Base-by-base conservation (phyloP, 2,888 invertebrate genomes). In the Leptarthrus brevirostris region DNA sequence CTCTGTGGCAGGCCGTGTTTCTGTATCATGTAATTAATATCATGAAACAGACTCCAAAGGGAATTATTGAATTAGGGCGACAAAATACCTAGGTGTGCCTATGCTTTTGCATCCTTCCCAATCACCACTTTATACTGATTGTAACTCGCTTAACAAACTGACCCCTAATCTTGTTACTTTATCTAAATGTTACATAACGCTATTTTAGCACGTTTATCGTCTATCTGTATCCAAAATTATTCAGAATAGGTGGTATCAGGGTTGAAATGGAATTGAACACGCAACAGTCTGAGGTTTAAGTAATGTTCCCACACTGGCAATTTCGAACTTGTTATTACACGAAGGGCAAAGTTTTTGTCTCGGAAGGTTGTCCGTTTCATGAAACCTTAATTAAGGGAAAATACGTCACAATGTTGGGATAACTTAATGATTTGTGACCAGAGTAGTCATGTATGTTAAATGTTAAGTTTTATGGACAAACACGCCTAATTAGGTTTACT, bases 121-220 rank as follows among this genome's bases (percentile, higher is more conserved):
- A 10, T 18, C 24, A 10, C 58, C 18, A 16, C 58, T 20, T 20
- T 20, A 18, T 53, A 3, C 5, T 58, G 56, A 56, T 30, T 58
- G 58, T 20, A 12, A 20, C 58, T 36, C 16, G 12, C 20, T 58
- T 18, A 16, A 3, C 18, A 34, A 34, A 58, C 58, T 36, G 34
- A 58, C 58, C 34, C 58, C n/a, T n/a, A 58, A 58, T 58, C 58
- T 58, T 58, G 58, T 58, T 58, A 58, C 26, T 58, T 58, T 58
- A 58, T 58, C 58, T 58, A 58, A 58, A 56, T 30, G 56, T 30
- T 30, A 30, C 56, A 56, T 56, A 34, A n/a, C 58, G 18, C 58
- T 12, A 20, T 36, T 58, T 58, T 16, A 36, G 58, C 36, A 58
- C 40, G 16, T 58, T 58, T 58, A 58, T 58, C 18, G 58, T 4